A percentile compares a stretch with the other conserved stretches of the same genome.
Conservation (phyloP, 2,113 vertebrate species). For the Dissostichus mawsoni region DNA sequence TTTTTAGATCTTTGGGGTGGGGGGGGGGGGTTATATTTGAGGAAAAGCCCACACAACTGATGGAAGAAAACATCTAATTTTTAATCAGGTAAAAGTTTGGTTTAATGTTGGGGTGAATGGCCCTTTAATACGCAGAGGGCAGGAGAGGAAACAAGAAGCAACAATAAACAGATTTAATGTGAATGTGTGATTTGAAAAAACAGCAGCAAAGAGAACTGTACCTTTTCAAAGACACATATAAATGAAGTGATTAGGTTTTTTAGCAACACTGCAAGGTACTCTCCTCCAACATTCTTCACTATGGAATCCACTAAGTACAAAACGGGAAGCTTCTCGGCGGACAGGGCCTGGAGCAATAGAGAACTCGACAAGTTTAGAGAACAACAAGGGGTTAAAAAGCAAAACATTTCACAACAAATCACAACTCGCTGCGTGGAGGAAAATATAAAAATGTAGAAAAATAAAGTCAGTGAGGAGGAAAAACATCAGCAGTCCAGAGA, state of each 20-base stretch:
- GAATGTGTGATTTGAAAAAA: conserved; percentile 31
- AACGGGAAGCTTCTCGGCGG: conserved; percentile 98
- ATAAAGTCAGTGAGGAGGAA: background rate
- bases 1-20: too few relatives aligned
- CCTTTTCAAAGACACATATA: conserved; percentile 99
- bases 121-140: conserved; percentile 24
- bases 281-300: conserved; percentile 99
- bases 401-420: conserved; percentile 71
- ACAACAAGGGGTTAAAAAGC: conserved; percentile 83
- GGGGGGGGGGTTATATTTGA: too few relatives aligned
- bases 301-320: conserved; percentile 99
- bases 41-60: too few relatives aligned
- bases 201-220: conserved; percentile 84
- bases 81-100: too few relatives aligned
- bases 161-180: conserved; percentile 31
- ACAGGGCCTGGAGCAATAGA: conserved; percentile 96
- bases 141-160: conserved; percentile 45
- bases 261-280: conserved; percentile 99
- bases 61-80: too few relatives aligned
- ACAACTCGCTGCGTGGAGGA: conserved; percentile 15
- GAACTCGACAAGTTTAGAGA: conserved; percentile 99
- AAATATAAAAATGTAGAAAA: background rate
- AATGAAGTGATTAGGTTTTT: conserved; percentile 99
- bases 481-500: background rate
- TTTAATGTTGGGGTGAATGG: too few relatives aligned